Evolutionary conservation across 1,140 invertebrate genomes (phyloP).

Genomic region (Heliconius congener): DNA sequence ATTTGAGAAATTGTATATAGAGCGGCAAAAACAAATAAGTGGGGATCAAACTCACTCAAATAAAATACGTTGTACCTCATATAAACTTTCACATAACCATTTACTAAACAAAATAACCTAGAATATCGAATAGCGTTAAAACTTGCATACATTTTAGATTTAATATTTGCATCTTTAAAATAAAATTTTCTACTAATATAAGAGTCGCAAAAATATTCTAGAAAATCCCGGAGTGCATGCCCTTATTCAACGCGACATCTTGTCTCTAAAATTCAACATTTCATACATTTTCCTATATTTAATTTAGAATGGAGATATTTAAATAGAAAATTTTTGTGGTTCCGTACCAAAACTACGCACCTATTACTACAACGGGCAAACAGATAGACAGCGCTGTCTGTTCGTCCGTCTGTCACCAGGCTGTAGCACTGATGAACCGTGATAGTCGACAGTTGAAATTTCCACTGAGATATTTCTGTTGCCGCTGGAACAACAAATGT

Average conservation of each 20-base stretch:
- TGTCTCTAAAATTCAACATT: not conserved
- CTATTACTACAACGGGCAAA: too few relatives aligned
- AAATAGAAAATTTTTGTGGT: not conserved
- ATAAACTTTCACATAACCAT: not conserved
- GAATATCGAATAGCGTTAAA: not conserved
- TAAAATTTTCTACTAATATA: not conserved
- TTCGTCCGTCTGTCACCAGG: too few relatives aligned
- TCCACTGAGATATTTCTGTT: too few relatives aligned
- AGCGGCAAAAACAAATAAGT: too few relatives aligned
- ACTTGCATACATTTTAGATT: not conserved
- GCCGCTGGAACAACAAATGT: too few relatives aligned
- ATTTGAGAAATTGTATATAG: too few relatives aligned
- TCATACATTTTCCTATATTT: not conserved
- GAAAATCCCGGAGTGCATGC: not conserved
- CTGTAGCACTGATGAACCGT: too few relatives aligned
- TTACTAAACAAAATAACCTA: not conserved
- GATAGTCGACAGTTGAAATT: too few relatives aligned
- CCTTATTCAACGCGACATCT: conserved; percentile 7
- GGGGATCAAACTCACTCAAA: too few relatives aligned
- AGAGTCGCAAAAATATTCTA: not conserved
- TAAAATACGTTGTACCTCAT: too few relatives aligned
- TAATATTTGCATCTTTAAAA: not conserved
- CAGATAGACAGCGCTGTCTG: too few relatives aligned
- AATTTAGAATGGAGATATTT: not conserved
- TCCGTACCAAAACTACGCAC: too few relatives aligned